Evolutionary conservation across 2,797 vertebrate species (phyloP).

Genomic region (Cetoscarus ocellatus): DNA sequence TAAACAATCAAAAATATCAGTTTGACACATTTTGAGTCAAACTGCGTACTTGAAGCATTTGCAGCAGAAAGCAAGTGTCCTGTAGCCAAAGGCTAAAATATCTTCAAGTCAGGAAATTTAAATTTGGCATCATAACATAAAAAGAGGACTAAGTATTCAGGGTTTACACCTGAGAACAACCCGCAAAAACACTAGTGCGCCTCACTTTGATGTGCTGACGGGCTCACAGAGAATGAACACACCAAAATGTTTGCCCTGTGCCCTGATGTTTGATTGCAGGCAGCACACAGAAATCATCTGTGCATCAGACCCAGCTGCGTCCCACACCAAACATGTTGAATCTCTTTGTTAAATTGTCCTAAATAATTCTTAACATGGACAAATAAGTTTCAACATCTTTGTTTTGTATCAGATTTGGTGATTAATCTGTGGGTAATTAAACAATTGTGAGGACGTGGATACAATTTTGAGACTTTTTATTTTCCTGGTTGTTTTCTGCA

Average conservation of each 20-base stretch:
- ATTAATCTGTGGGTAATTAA: neutral
- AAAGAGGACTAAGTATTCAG: neutral
- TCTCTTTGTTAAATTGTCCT: neutral
- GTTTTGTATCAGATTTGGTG: neutral
- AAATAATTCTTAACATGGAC: neutral
- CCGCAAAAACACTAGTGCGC: neutral
- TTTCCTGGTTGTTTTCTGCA: neutral
- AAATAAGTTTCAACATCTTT: neutral
- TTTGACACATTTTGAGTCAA: neutral
- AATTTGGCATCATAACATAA: too few species aligned
- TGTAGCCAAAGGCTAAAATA: neutral
- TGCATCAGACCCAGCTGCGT: neutral
- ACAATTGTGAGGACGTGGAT: neutral
- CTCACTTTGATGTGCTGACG: neutral
- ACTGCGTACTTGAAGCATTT: neutral
- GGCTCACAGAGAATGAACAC: neutral
- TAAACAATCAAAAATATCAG: too few species aligned
- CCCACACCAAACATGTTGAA: neutral
- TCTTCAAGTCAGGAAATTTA: neutral
- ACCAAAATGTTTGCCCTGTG: neutral
- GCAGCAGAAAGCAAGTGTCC: neutral
- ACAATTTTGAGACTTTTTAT: neutral
- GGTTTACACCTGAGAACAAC: neutral
- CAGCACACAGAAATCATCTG: neutral
- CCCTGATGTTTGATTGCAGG: neutral